These are phyloP conservation scores for Troides helena DNA, from an alignment of 2,888 invertebrate genomes.

Conservation along the genomic window DNA sequence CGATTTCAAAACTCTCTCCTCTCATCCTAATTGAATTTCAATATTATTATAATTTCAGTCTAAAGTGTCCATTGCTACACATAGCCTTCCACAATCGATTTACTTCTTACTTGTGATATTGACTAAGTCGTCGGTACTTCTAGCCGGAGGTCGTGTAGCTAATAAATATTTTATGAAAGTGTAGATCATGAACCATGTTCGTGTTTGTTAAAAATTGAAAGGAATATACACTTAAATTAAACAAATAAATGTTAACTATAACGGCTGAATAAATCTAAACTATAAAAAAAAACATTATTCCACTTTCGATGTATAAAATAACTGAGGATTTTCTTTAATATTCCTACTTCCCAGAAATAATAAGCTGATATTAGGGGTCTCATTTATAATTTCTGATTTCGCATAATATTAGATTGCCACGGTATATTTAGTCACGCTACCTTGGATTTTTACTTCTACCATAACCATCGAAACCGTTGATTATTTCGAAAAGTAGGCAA, in stretches of 20 bases:
- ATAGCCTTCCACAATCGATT: too few relatives aligned
- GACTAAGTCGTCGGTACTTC: too few relatives aligned
- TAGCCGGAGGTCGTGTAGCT: too few relatives aligned
- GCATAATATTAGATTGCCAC: conserved; percentile 55
- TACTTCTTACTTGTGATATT: too few relatives aligned
- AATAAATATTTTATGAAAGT: too few relatives aligned
- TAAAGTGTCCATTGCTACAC: too few relatives aligned
- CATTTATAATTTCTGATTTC: conserved; percentile 56
- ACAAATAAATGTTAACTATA: neutral
- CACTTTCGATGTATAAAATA: conserved; percentile 10
- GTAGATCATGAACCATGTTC: neutral
- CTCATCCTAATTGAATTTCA: too few relatives aligned
- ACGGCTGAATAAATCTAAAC: neutral
- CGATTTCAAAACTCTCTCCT: too few relatives aligned
- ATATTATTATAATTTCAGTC: too few relatives aligned
- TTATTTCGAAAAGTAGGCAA: conserved; percentile 30
- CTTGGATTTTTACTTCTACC: conserved; percentile 42
- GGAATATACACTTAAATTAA: neutral
- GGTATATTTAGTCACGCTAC: conserved; percentile 54
- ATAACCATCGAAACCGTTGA: conserved; percentile 41
- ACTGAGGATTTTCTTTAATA: conserved; percentile 37
- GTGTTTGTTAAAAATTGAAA: neutral
- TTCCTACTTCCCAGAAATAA: conserved; percentile 48
- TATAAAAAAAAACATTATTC: conserved; percentile 1
- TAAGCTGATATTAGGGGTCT: conserved; percentile 48